These are phyloP conservation scores for Mycalesis mineus DNA, from an alignment of 2,888 invertebrate species.

Conservation along the genomic window DNA sequence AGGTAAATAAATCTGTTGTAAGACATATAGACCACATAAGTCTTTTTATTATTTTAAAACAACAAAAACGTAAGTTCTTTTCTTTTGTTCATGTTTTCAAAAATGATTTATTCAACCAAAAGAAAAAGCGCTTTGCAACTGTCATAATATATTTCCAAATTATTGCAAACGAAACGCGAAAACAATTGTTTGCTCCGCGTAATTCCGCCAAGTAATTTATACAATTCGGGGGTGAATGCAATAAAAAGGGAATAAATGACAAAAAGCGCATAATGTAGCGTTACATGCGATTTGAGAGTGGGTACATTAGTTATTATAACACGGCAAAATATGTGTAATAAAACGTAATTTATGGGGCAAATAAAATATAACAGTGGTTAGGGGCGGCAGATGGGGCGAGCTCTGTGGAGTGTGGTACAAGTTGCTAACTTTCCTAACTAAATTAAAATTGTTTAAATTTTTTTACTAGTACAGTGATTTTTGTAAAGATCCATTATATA, in stretches of 20 bases:
- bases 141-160: constrained; percentile 21
- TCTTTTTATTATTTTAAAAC: background rate
- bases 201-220: constrained; percentile 33
- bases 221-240: constrained; percentile 46
- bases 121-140: constrained; percentile 8
- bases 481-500: no score
- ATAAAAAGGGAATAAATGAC: constrained; percentile 69
- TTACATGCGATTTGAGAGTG: constrained; percentile 75
- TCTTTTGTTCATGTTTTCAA: background rate
- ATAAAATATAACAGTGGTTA: constrained; percentile 78
- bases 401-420: constrained; percentile 37
- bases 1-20: no score
- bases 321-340: constrained; percentile 80
- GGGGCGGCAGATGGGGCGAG: constrained; percentile 75
- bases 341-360: constrained; percentile 77
- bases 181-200: constrained; percentile 18
- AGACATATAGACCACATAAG: no score
- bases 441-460: no score
- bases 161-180: constrained; percentile 14
- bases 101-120: background rate
- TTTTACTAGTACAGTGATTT: no score
- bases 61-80: background rate
- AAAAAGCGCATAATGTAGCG: constrained; percentile 66
- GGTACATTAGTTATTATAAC: constrained; percentile 80
- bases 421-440: background rate